These are phyloP conservation scores for Orthonyx spaldingii DNA, from an alignment of 2,113 vertebrate genomes.

Conservation along the genomic window DNA sequence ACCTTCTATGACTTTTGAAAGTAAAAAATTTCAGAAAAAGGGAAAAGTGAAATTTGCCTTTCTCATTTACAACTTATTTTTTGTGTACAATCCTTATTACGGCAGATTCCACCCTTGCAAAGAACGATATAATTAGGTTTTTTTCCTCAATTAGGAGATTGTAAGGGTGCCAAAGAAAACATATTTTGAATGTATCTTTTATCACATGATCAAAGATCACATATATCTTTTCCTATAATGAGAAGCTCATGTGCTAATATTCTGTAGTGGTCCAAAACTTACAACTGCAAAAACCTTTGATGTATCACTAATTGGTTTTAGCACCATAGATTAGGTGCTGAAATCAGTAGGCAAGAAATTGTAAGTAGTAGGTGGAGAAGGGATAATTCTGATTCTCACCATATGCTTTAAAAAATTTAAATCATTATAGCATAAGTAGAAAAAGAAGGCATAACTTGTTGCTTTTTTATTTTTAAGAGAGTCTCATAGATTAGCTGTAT, in stretches of 20 bases:
- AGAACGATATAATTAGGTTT: slow-evolving; percentile 33
- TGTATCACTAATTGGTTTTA: slow-evolving; percentile 72
- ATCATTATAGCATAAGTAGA: slow-evolving; percentile 43
- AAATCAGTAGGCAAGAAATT: slow-evolving; percentile 68
- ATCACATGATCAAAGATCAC: slow-evolving; percentile 51
- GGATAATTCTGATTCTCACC: slow-evolving; percentile 70
- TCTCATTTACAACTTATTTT: slow-evolving; percentile 30
- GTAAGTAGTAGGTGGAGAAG: slow-evolving; percentile 62
- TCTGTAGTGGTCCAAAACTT: slow-evolving; percentile 60
- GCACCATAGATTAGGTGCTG: slow-evolving; percentile 68
- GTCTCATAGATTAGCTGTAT: slow-evolving; percentile 5
- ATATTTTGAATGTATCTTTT: slow-evolving; percentile 55
- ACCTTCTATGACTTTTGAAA: neutral
- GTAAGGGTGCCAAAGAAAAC: slow-evolving; percentile 46
- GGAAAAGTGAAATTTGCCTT: neutral
- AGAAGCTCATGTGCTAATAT: slow-evolving; percentile 43
- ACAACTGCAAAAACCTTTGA: slow-evolving; percentile 63
- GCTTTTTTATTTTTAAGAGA: slow-evolving; percentile 66
- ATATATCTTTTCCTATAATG: slow-evolving; percentile 35
- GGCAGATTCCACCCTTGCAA: neutral
- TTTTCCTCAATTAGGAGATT: slow-evolving; percentile 38
- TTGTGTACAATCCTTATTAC: neutral
- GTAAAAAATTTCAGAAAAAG: neutral
- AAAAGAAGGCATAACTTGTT: slow-evolving; percentile 52
- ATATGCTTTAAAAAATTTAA: slow-evolving; percentile 71